Evolutionary conservation across 2,113 vertebrate species (phyloP).

Genomic region (Cynoglossus semilaevis): DNA sequence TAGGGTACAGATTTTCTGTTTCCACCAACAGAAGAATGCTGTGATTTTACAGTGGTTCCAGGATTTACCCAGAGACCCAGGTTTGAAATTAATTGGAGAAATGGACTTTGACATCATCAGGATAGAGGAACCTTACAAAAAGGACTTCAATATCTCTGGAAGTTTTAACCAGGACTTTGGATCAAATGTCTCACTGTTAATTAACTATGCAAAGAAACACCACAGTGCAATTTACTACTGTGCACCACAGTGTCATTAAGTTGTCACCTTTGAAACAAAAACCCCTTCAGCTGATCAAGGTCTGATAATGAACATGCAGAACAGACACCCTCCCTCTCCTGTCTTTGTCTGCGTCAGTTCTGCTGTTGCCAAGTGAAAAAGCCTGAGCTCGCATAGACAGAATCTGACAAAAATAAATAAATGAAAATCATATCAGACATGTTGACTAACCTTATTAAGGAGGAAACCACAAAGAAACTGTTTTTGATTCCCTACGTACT

Average conservation of each 20-base stretch:
- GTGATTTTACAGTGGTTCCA: constrained; percentile 42
- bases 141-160: constrained; percentile 29
- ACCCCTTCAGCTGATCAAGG: no score
- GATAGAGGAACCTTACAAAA: constrained; percentile 6
- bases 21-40: constrained; percentile 19
- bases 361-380: no score
- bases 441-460: no score
- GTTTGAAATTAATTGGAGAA: constrained; percentile 45
- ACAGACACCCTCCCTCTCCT: neutral
- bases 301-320: neutral
- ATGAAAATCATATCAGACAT: no score
- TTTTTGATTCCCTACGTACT: no score
- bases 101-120: accelerated
- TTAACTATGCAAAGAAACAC: neutral
- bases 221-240: constrained; percentile 32
- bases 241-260: neutral
- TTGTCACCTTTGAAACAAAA: neutral
- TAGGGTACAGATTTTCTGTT: constrained; percentile 30
- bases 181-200: constrained; percentile 19
- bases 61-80: constrained; percentile 8
- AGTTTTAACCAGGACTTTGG: constrained; percentile 6
- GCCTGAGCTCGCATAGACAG: no score
- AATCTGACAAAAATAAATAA: no score
- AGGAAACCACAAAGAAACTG: no score
- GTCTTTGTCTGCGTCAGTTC: no score